These are phyloP conservation scores for Pteronotus mesoamericanus DNA, from an alignment of 2,797 vertebrate species.

Conservation along the genomic window DNA sequence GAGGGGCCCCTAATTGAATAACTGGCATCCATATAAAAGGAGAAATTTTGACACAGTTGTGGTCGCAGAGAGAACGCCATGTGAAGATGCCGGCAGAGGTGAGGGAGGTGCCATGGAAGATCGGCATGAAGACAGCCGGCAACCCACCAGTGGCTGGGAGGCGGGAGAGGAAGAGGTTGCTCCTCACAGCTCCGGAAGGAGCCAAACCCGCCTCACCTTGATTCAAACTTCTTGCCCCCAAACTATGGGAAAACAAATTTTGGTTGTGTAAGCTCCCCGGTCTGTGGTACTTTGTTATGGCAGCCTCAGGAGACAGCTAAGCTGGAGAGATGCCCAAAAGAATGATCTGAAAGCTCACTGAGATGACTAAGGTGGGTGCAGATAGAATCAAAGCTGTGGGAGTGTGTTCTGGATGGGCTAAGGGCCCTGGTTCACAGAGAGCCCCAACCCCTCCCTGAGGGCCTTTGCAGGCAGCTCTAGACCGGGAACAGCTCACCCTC, in stretches of 20 bases:
- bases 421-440: rapidly evolving
- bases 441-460: background rate
- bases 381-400: rapidly evolving
- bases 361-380: background rate
- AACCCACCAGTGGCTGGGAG: background rate
- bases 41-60: background rate
- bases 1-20: background rate
- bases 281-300: background rate
- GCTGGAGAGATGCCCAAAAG: background rate
- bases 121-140: background rate
- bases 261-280: background rate
- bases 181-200: too few relatives aligned
- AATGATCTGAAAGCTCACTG: background rate
- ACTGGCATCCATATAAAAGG: background rate
- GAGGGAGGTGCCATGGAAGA: background rate
- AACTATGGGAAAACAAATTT: background rate
- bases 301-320: background rate
- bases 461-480: background rate
- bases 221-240: background rate
- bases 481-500: background rate
- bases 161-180: background rate
- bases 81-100: background rate
- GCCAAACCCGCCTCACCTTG: rapidly evolving
- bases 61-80: background rate
- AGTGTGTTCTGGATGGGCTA: rapidly evolving